Conservation (phyloP, 2,113 vertebrate species). For the Rhipidura dahli region DNA sequence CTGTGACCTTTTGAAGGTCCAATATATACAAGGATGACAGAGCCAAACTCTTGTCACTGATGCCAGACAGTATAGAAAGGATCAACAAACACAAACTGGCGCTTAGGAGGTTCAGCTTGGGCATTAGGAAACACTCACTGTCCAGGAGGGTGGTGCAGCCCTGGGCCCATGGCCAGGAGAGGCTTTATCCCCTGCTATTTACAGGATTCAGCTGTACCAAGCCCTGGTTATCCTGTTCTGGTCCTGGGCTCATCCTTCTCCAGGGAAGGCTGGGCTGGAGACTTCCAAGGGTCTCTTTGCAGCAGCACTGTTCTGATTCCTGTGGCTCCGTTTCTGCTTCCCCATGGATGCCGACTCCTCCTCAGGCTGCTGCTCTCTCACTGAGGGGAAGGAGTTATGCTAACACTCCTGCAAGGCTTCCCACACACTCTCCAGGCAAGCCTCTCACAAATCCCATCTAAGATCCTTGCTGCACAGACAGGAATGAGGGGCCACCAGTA, state of each 20-base stretch:
- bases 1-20: neutral
- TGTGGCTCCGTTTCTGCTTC: neutral
- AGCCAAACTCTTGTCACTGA: neutral
- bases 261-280: neutral
- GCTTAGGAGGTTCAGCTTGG: neutral
- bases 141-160: neutral
- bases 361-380: neutral
- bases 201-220: neutral
- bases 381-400: neutral
- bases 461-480: neutral
- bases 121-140: neutral
- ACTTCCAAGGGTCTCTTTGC: neutral
- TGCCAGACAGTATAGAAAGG: neutral
- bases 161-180: neutral
- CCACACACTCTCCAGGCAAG: neutral
- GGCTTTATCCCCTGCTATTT: neutral
- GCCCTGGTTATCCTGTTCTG: neutral
- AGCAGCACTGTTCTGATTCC: neutral
- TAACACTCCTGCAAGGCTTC: neutral
- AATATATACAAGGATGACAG: rapidly evolving
- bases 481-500: neutral
- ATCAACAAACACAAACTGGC: neutral
- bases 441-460: neutral
- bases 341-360: neutral
- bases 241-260: neutral